A percentile compares a stretch with the other conserved stretches of the same genome.
Evolutionary conservation across 2,888 invertebrate genomes (phyloP).

Genomic region (Syrphus vitripennis): DNA sequence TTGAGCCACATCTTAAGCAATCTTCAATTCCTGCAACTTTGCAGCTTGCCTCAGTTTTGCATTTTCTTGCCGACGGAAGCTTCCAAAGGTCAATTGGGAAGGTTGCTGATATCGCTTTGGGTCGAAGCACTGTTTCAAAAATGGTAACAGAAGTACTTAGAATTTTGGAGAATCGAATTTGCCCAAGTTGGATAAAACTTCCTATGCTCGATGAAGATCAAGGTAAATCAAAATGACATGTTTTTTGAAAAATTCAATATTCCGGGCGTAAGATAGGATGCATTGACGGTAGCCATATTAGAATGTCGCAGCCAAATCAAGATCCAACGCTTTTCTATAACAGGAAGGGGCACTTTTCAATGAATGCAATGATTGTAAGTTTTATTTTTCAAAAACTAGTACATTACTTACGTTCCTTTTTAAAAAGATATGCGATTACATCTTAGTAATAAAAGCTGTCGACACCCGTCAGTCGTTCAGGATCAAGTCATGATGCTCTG

Average conservation of each 20-base stretch:
- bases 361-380: neutral
- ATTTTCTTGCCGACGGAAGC: neutral
- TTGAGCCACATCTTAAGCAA: constrained; percentile 13
- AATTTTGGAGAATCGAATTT: neutral
- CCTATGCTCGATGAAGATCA: neutral
- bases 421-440: neutral
- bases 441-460: neutral
- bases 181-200: neutral
- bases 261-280: neutral
- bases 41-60: neutral
- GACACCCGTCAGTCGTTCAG: neutral
- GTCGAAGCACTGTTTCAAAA: neutral
- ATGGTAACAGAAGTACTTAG: neutral
- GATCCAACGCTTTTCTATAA: constrained; percentile 12
- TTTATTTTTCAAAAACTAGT: neutral
- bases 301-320: constrained; percentile 21
- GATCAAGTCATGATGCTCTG: constrained; percentile 25
- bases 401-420: neutral
- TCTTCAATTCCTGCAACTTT: constrained; percentile 16
- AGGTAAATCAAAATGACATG: constrained; percentile 9
- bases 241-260: constrained; percentile 13
- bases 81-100: constrained; percentile 6
- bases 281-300: neutral
- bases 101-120: neutral
- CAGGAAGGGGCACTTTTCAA: constrained; percentile 11